These are phyloP conservation scores for Thermophis baileyi DNA, from an alignment of 2,113 vertebrate species.

Conservation along the genomic window DNA sequence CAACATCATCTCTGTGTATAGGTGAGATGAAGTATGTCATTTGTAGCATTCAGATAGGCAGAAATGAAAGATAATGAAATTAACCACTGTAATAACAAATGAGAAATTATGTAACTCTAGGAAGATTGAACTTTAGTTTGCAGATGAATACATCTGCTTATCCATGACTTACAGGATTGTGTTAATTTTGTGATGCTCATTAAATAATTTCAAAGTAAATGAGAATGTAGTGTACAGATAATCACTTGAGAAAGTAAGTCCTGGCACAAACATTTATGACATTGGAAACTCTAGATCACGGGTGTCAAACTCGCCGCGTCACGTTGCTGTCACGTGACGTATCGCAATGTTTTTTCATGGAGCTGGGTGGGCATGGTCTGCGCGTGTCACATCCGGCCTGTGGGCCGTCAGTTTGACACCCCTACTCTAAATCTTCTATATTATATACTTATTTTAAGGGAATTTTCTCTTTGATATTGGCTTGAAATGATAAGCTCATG, in stretches of 20 bases:
- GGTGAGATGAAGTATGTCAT: neutral
- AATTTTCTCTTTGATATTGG: neutral
- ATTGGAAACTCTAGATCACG: neutral
- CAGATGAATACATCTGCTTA: neutral
- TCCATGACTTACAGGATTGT: neutral
- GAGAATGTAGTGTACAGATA: neutral
- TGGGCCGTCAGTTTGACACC: no score
- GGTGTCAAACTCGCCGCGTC: neutral
- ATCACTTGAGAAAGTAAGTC: neutral
- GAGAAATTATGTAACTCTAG: neutral
- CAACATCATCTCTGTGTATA: neutral
- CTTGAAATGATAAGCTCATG: neutral
- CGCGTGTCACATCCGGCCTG: no score
- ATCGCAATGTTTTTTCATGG: no score
- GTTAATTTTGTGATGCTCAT: neutral
- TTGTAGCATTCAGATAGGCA: neutral
- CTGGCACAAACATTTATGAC: neutral
- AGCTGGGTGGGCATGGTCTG: no score
- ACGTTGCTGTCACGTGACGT: no score
- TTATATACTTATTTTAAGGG: neutral
- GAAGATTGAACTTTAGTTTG: neutral
- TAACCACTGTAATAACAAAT: neutral
- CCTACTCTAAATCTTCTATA: neutral
- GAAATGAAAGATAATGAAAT: neutral
- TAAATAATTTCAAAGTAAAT: neutral